Base-by-base conservation (phyloP, 2,888 invertebrate species). In the Candidula unifasciata region DNA sequence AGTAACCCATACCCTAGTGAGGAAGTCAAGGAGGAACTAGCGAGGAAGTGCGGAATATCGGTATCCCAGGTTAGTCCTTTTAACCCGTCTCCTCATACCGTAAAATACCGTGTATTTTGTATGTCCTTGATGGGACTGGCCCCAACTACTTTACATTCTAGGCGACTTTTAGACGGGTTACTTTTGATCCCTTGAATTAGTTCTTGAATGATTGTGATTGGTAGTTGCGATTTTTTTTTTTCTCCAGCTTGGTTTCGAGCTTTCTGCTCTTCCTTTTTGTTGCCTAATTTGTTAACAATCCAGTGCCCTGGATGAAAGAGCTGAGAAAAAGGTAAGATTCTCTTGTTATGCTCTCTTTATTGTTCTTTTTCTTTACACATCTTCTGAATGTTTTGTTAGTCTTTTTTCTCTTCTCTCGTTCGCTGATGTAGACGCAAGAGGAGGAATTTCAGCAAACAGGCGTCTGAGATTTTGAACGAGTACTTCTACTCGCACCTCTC, bases 1-100 rank as follows among this genome's bases (percentile, higher is more conserved):
- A 98, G 98, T 94, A 99, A 99, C 95, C 99, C 99, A 54, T 99
- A 99, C 95, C 99, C 99, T 88, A 98, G 98, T 93, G 99, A 99
- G 95, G 99, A 99, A 95, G 99, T 99, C 89, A 99, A 99, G 95
- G 99, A 99, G 95, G 99, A 99, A 94, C 95, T 99, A 94, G 99
- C 99, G 83, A 96, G 99, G 94, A 99, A 99, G 95, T 99, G 99
- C 95, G 98, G 98, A 94, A 99, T 99, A 94, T 99, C 99, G 86
- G 98, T 98, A 86, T 97, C 97, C 86, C 97, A 97, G 96, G 98
- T 98, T 88, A 87, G 87, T 85, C 71, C 27, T 44, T 60, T 60
- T 73, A 35, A 68, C n/a, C 30, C 68, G 13, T 57, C 30, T 57
- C 30, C 60, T 16, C 54, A 13, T 33, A 35, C 52, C 69, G 3